Percentiles rank a stretch among this genome's conserved stretches.
These are phyloP conservation scores for Drosophila lutescens DNA, from an alignment of 2,888 invertebrate species.

Conservation along the genomic window DNA sequence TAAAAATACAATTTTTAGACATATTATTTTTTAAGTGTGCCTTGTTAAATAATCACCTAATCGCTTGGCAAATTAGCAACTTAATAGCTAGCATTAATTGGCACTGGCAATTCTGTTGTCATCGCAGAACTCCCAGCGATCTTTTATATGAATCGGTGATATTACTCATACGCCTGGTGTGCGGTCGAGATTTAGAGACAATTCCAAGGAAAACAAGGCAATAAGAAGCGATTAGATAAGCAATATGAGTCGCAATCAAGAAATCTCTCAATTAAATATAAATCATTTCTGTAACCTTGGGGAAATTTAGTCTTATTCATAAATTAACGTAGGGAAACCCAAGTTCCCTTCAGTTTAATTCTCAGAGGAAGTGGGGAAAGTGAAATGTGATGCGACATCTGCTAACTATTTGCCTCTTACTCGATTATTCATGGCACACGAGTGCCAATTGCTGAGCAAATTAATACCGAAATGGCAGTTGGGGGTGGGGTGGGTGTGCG, in stretches of 20 bases:
- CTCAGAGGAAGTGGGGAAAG: slow-evolving; percentile 19
- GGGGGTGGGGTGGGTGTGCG: not conserved
- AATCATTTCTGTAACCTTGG: not conserved
- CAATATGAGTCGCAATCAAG: slow-evolving; percentile 13
- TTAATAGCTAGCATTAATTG: slow-evolving; percentile 21
- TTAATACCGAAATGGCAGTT: slow-evolving; percentile 1
- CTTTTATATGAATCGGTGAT: slow-evolving; percentile 12
- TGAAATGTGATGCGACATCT: slow-evolving; percentile 21
- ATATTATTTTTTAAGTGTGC: not conserved
- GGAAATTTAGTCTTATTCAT: not conserved
- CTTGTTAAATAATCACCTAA: slow-evolving; percentile 7
- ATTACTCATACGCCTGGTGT: slow-evolving; percentile 40
- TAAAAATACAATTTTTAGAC: not conserved
- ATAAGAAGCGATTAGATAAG: slow-evolving; percentile 18
- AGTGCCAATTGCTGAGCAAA: slow-evolving; percentile 36
- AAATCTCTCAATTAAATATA: slow-evolving; percentile 2
- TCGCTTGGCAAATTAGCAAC: slow-evolving; percentile 11
- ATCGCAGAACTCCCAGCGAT: slow-evolving; percentile 11
- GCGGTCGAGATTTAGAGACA: slow-evolving; percentile 23
- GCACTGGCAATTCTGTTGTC: slow-evolving; percentile 2
- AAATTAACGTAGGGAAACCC: not conserved
- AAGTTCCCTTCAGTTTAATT: not conserved
- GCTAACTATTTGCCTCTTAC: slow-evolving; percentile 5
- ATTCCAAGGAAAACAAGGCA: slow-evolving; percentile 27
- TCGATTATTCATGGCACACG: slow-evolving; percentile 9